Conservation (phyloP, 2,797 vertebrate species). For the Sebastes diploproa region DNA sequence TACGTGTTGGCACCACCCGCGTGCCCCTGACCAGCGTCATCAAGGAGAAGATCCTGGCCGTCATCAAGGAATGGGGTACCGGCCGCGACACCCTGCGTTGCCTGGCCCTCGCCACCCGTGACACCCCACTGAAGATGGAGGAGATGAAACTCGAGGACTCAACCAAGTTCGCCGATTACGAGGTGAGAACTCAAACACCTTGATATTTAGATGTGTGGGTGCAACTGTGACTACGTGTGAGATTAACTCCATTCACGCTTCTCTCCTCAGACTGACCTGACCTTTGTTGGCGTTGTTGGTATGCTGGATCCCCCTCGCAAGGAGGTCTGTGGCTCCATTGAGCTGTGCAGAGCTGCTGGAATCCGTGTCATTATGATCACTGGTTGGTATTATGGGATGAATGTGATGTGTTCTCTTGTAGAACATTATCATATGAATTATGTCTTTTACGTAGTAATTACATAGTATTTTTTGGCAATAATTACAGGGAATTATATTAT, state of each 20-base stretch:
- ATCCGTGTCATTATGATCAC: conserved; percentile 99
- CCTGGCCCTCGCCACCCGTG: conserved; percentile 92
- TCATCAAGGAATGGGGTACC: conserved; percentile 94
- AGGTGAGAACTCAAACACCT: conserved; percentile 78
- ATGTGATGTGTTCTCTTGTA: not conserved
- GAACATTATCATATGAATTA: not conserved
- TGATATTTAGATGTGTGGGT: not conserved
- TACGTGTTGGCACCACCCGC: conserved; percentile 91
- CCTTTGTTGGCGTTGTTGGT: conserved; percentile 92
- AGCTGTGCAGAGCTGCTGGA: conserved; percentile 88
- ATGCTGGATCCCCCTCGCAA: conserved; percentile 97
- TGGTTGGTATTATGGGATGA: conserved; percentile 65
- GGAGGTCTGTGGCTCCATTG: conserved; percentile 89
- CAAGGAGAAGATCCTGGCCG: conserved; percentile 88
- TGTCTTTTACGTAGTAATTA: not conserved
- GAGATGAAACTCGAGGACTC: conserved; percentile 93
- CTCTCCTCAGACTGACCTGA: conserved; percentile 86
- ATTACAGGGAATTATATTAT: not conserved
- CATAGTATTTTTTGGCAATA: not conserved
- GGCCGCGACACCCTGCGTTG: conserved; percentile 94
- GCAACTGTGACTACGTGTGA: not conserved
- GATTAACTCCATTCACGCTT: not conserved
- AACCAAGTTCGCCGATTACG: conserved; percentile 89
- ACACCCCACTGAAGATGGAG: conserved; percentile 87
- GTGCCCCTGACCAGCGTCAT: conserved; percentile 86